Base-by-base conservation (phyloP, 2,888 invertebrate genomes). In the Eilema caniola region DNA sequence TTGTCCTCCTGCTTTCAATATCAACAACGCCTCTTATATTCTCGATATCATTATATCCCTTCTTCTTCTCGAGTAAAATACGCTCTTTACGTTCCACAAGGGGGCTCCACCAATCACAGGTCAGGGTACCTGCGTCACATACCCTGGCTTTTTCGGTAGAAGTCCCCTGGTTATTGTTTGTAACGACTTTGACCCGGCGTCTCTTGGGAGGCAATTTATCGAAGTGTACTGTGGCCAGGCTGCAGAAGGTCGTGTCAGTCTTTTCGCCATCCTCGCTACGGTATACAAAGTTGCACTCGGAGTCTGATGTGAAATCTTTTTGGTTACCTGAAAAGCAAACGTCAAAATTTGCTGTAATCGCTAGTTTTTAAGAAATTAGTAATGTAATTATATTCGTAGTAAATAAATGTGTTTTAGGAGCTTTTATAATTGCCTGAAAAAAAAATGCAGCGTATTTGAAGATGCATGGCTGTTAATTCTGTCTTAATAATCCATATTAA, bases 61-160 rank as follows among this genome's bases (percentile, higher is more conserved):
- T 69, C 56, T 71, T 77, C 71, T 77, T 74, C 60, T 76, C 74
- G 8, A 75, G 62, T 4, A 41, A 11, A 8, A 37, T 69, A n/a
- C 24, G 24, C 5, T 67, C 37, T 4, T 86, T 91, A 72, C 79
- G 89, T 47, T 93, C 92, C 0, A 88, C 25, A 3, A 91, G 78
- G 0, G 93, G 92, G 75, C 90, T 92, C 91, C 93, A 93, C 92
- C 93, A 93, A 70, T 92, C 92, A 20, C 83, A 75, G 0, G 90
- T 92, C 0, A 80, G 60, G 0, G 91, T 92, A 56, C 90, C 90
- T 0, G 85, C 87, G 60, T 92, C 87, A 53, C 86, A 81, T 1
- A 85, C 62, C 1, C 28, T 77, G 1, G 81, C 67, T 41, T 63
- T 81, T 0, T 90, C 87, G 0, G 89, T 91, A 0, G 74, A 41